Percentiles rank a stretch among this genome's conserved stretches.
Evolutionary conservation across 2,888 invertebrate genomes (phyloP).

Genomic region (Drosophila recens): DNA sequence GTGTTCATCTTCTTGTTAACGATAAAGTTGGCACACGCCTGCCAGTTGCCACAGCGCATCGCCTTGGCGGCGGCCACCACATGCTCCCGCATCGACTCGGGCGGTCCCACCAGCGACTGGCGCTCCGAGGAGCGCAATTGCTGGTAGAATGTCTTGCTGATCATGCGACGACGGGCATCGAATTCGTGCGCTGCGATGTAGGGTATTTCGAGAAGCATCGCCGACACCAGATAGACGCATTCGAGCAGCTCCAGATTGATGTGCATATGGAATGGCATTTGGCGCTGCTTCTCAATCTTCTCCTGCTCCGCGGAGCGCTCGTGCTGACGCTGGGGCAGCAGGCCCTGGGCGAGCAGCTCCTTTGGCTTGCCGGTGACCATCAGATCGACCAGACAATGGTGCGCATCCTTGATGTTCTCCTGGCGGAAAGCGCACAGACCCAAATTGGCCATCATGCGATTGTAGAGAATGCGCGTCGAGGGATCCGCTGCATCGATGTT

Average conservation of each 20-base stretch:
- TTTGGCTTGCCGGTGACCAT: slow-evolving; percentile 99
- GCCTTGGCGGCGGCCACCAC: slow-evolving; percentile 99
- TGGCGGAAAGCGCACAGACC: slow-evolving; percentile 99
- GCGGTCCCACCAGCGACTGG: slow-evolving; percentile 97
- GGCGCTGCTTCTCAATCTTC: slow-evolving; percentile 98
- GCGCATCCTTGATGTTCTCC: slow-evolving; percentile 98
- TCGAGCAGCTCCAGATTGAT: slow-evolving; percentile 99
- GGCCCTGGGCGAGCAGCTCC: slow-evolving; percentile 97
- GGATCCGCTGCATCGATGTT: slow-evolving; percentile 99
- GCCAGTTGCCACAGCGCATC: slow-evolving; percentile 99
- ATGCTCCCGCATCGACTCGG: slow-evolving; percentile 99
- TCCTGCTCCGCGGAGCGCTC: slow-evolving; percentile 99
- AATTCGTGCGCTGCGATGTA: slow-evolving; percentile 99
- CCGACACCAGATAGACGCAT: slow-evolving; percentile 99
- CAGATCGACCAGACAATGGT: slow-evolving; percentile 98
- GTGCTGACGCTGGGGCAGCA: slow-evolving; percentile 94
- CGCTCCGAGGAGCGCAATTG: slow-evolving; percentile 97
- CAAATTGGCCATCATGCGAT: slow-evolving; percentile 98
- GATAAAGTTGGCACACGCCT: slow-evolving; percentile 95
- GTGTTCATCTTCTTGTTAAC: slow-evolving; percentile 99
- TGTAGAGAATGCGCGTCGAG: slow-evolving; percentile 98
- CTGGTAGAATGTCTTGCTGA: slow-evolving; percentile 99
- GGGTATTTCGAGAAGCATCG: slow-evolving; percentile 99
- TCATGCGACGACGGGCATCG: slow-evolving; percentile 97
- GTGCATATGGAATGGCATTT: slow-evolving; percentile 99